Evolutionary conservation across 2,888 invertebrate genomes (phyloP), one percentile per base, ranked within the genome.

Genomic region (Cenopis cana): DNA sequence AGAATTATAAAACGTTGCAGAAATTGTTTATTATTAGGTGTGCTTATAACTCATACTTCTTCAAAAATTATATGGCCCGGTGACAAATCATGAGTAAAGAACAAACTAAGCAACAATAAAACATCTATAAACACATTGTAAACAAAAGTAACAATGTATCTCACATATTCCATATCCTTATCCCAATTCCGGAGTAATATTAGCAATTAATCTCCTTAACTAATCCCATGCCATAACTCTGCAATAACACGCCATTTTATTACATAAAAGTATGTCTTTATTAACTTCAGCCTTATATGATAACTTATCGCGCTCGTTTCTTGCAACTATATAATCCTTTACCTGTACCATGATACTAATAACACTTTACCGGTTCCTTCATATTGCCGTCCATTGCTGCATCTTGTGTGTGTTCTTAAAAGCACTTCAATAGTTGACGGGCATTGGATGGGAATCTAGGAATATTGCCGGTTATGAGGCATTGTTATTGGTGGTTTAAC

Each of bases 201-300:
- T 68, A 61, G 56, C 67, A 68, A 71, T 68, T 68, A 68, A 68
- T 72, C 61, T 62, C 62, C 68, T n/a, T 46, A 60, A 70, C 65
- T 70, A 70, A 70, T 70, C 70, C 70, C 65, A 70, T 73, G 75
- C 77, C 83, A 85, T 89, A 87, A 87, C 79, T 85, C 82, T 76
- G 79, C 78, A 79, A 80, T 79, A 81, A 83, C 82, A 79, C 76
- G 77, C 81, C 85, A 82, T 85, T 89, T 89, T 88, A 89, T 89
- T 88, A 81, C 82, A 76, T 76, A 74, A 77, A 80, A 76, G 81
- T 66, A 80, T 82, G 85, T 83, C 87, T 87, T 88, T 87, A 89
- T 89, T 88, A 88, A 89, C 83, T 85, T 82, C 79, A 78, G 85
- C 87, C 84, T 87, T 81, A 77, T 79, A 79, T 83, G 82, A 80